Evolutionary conservation across 2,888 invertebrate species (phyloP).

Genomic region (Tetheella fluctuosa): DNA sequence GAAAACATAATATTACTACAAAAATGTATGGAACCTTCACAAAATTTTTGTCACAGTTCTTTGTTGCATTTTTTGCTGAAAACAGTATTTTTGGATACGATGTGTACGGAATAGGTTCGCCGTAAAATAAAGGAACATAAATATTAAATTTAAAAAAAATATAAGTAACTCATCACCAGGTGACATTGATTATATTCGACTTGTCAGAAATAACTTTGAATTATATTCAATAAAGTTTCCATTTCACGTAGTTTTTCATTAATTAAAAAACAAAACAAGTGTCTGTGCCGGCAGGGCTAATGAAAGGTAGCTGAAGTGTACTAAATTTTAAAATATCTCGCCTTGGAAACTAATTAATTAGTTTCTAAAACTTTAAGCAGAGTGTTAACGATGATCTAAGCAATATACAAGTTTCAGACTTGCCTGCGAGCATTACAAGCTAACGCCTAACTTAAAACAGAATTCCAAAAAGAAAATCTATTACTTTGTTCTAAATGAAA

Average conservation of each 20-base stretch:
- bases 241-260: neutral
- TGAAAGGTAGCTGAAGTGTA: neutral
- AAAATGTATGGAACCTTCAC: neutral
- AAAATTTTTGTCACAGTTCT: too few species aligned
- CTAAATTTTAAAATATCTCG: conserved; percentile 28
- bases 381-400: conserved; percentile 66
- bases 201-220: too few species aligned
- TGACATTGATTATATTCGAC: too few species aligned
- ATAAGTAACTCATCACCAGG: too few species aligned
- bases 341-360: conserved; percentile 60
- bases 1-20: too few species aligned
- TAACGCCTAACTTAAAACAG: conserved; percentile 31
- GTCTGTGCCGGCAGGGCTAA: neutral
- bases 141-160: too few species aligned
- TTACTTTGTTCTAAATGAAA: conserved; percentile 22
- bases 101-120: too few species aligned
- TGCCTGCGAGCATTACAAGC: conserved; percentile 36
- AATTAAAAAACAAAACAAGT: neutral
- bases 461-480: conserved; percentile 36
- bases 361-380: conserved; percentile 57
- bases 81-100: too few species aligned
- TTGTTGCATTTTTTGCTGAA: too few species aligned
- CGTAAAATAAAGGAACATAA: too few species aligned
- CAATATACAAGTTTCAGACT: conserved; percentile 56
- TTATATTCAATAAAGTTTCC: too few species aligned